Evolutionary conservation across 1,140 invertebrate genomes (phyloP), one percentile per base, ranked within the genome.

Genomic region (Conopomorpha cramerella): DNA sequence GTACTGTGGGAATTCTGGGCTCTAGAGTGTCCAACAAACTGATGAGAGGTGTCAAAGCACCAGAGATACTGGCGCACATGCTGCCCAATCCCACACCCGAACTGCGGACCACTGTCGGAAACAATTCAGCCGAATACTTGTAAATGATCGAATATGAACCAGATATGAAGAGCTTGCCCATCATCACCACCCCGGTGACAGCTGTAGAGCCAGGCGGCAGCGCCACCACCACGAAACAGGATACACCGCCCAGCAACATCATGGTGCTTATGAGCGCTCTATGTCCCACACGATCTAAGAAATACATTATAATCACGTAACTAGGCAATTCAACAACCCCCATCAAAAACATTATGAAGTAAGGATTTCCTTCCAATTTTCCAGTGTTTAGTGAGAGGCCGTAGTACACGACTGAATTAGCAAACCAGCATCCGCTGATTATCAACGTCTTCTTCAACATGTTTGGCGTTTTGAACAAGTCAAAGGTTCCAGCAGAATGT

Each of bases 131-230:
- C 0, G 91, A 91, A 77, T 93, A 95, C 54, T 94, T 91, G 50
- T 93, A 95, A 41, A 92, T 87, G 2, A 92, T 86, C 19, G 89
- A 89, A 66, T 93, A 95, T 0, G 90, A 90, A 25, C 87, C 86
- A 15, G 91, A 88, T 43, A 93, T 89, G 41, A 89, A 85, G 23
- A 92, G 82, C 63, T 93, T 93, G 0, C 91, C 91, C 8, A 89
- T 46, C 65, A 93, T 84, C 0, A 87, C 86, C 1, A 86, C 73
- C 2, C 51, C 59, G 1, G 78, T 84, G 0, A 79, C 68, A 3
- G 63, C 46, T 0, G 65, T 77, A 26, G 72, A 78, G 0, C 84
- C 84, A 36, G 81, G 79, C 0, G 85, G 80, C 28, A 91, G 74
- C 25, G 78, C 79, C 0, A 85, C 82, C 0, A 88, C 86, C 0